Evolutionary conservation across 2,888 invertebrate species (phyloP).

Genomic region (Cancer borealis): DNA sequence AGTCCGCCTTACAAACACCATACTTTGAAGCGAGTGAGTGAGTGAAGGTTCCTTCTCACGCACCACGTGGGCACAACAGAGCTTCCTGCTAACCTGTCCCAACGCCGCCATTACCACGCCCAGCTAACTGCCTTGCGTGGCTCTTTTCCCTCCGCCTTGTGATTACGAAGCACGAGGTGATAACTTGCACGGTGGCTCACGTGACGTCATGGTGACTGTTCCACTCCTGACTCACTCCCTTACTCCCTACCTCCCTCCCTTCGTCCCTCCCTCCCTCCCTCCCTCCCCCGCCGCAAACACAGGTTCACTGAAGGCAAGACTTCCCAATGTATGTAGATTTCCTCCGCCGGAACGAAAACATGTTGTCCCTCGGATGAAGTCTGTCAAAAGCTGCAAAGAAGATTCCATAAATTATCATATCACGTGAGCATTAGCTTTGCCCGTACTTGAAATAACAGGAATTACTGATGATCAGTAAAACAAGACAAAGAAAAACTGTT

Average conservation of each 20-base stretch:
- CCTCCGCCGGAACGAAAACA: background rate
- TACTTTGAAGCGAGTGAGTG: background rate
- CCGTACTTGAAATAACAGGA: background rate
- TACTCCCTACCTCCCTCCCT: background rate
- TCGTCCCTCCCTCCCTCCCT: background rate
- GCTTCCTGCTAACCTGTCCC: background rate
- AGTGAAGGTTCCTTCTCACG: conserved; percentile 1
- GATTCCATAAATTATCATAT: background rate
- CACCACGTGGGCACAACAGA: background rate
- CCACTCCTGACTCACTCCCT: background rate
- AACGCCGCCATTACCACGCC: background rate
- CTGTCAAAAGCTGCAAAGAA: background rate
- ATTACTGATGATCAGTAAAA: background rate
- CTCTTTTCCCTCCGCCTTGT: conserved; percentile 1
- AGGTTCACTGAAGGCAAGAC: background rate
- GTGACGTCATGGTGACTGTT: background rate
- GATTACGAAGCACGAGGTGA: conserved; percentile 20
- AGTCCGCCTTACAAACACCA: background rate
- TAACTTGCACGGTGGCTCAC: background rate
- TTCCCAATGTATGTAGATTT: background rate
- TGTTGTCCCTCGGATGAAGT: background rate
- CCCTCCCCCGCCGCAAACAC: background rate
- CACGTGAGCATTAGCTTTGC: background rate
- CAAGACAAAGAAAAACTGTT: background rate
- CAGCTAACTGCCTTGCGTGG: conserved; percentile 5